Percentiles rank a stretch among this genome's conserved stretches.
Evolutionary conservation across 64 coral and sea anemone species (phyloP).

Genomic region (Montipora cactus): DNA sequence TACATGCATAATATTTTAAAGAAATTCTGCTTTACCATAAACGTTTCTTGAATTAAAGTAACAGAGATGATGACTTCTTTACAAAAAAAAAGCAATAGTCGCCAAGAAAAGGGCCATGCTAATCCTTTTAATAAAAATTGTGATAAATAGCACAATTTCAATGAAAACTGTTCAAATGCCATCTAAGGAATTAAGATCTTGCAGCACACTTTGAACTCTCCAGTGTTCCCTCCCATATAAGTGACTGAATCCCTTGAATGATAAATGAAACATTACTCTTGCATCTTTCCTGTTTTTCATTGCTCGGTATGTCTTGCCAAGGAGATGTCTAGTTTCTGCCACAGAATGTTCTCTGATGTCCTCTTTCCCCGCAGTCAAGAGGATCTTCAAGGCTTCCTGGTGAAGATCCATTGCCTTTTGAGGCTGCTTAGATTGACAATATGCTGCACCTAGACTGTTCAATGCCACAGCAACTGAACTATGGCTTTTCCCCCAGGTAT

Average conservation of each 20-base stretch:
- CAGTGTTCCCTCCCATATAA: slow-evolving; percentile 66
- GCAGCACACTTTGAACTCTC: slow-evolving; percentile 53
- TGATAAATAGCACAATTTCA: not conserved
- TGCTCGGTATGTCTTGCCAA: slow-evolving; percentile 56
- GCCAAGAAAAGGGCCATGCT: not conserved
- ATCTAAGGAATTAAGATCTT: slow-evolving; percentile 19
- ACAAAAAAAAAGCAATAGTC: too few relatives aligned
- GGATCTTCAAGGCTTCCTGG: slow-evolving; percentile 49
- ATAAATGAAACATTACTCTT: slow-evolving; percentile 52
- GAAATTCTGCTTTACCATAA: too few relatives aligned
- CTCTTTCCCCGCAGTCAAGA: slow-evolving; percentile 7
- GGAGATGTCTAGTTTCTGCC: slow-evolving; percentile 60
- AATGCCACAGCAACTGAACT: slow-evolving; percentile 54
- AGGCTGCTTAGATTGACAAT: slow-evolving; percentile 36
- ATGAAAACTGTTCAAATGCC: not conserved
- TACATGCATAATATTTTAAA: too few relatives aligned
- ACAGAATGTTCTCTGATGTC: slow-evolving; percentile 32
- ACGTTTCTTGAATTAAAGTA: too few relatives aligned
- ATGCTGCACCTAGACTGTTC: slow-evolving; percentile 81
- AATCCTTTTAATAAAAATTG: not conserved
- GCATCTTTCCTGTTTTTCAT: slow-evolving; percentile 39
- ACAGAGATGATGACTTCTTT: too few relatives aligned
- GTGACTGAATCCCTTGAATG: slow-evolving; percentile 43
- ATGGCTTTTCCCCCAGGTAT: slow-evolving; percentile 64
- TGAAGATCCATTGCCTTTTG: slow-evolving; percentile 43